Percentiles rank a stretch among this genome's conserved stretches.
Evolutionary conservation across 2,113 vertebrate species (phyloP).

Genomic region (Alces alces): DNA sequence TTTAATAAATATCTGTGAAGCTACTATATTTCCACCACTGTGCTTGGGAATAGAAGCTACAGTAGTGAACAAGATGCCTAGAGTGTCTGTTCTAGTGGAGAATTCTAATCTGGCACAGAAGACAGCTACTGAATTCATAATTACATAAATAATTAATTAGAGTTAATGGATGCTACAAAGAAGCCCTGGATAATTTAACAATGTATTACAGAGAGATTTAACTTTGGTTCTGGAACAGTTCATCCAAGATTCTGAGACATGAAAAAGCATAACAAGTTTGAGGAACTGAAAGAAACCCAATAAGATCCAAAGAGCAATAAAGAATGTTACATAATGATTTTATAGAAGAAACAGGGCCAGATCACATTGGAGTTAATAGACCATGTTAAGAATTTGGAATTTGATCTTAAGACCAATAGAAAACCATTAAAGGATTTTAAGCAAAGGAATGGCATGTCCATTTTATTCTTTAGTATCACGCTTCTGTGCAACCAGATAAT

Average conservation of each 20-base stretch:
- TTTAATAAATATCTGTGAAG: constrained; percentile 25
- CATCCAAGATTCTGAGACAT: not conserved
- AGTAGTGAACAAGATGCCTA: not conserved
- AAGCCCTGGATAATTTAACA: not conserved
- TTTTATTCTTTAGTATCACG: not conserved
- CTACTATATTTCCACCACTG: not conserved
- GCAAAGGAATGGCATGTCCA: not conserved
- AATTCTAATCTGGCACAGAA: not conserved
- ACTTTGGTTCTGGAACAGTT: not conserved
- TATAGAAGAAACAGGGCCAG: not conserved
- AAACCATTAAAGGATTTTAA: not conserved
- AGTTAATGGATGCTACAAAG: not conserved
- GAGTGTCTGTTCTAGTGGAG: not conserved
- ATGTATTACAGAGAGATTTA: not conserved
- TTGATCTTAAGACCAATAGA: not conserved
- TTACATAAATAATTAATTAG: not conserved
- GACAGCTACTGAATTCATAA: not conserved
- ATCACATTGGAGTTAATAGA: not conserved
- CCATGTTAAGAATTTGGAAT: constrained; percentile 12
- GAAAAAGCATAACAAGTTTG: not conserved
- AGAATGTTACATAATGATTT: not conserved
- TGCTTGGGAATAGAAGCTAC: not conserved
- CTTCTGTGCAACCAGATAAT: not conserved
- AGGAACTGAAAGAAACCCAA: not conserved
- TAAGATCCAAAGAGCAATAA: not conserved